Evolutionary conservation across 2,888 invertebrate species (phyloP).

Genomic region (Parascotia fuliginaria): DNA sequence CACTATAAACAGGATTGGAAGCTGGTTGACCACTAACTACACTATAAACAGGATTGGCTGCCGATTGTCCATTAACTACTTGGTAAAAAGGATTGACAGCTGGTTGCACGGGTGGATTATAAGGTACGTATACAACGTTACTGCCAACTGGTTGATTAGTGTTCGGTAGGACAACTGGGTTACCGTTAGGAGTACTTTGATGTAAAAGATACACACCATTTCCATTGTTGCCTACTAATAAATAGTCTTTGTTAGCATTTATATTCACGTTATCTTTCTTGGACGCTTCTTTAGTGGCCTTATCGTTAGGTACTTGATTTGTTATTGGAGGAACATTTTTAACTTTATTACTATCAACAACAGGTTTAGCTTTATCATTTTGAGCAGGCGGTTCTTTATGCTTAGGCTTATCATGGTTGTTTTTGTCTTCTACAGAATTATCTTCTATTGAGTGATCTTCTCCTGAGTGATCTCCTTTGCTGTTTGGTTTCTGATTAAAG

Average conservation of each 20-base stretch:
- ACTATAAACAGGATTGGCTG: constrained; percentile 12
- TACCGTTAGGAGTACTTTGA: constrained; percentile 24
- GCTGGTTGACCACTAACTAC: constrained; percentile 9
- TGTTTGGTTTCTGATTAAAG: no score
- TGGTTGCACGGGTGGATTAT: constrained; percentile 27
- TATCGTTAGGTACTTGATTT: constrained; percentile 12
- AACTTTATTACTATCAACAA: not conserved
- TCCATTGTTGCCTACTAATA: constrained; percentile 23
- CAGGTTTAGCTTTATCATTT: not conserved
- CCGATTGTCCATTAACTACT: constrained; percentile 16
- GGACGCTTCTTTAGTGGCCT: not conserved
- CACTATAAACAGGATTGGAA: constrained; percentile 15
- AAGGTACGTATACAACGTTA: constrained; percentile 26
- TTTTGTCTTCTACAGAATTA: not conserved
- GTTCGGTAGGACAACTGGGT: not conserved
- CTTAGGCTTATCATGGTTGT: not conserved
- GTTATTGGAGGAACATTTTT: constrained; percentile 17
- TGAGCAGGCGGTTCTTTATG: not conserved
- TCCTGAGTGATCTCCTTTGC: no score
- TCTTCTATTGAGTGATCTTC: no score
- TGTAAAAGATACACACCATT: constrained; percentile 32
- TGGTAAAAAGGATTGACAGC: constrained; percentile 15
- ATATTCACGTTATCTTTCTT: constrained; percentile 3
- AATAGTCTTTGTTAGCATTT: constrained; percentile 27
- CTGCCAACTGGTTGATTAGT: constrained; percentile 7